Conservation (phyloP, 2,888 invertebrate species). For the Coenonympha glycerion region DNA sequence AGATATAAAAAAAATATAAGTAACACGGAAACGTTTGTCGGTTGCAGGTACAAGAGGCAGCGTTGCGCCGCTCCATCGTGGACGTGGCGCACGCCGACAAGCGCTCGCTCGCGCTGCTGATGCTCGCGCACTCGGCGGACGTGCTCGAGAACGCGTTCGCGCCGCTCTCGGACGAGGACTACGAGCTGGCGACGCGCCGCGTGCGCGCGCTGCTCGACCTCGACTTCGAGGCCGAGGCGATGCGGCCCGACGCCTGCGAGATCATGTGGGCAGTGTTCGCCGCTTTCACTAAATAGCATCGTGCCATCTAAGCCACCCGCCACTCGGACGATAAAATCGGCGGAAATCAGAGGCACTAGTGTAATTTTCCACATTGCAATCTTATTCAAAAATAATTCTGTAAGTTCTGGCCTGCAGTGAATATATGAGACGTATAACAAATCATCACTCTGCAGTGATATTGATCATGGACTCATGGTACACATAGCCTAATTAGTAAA, state of each 20-base stretch:
- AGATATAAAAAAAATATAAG: too few species aligned
- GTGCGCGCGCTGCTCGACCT: constrained; percentile 96
- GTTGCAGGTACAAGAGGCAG: constrained; percentile 94
- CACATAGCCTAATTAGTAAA: neutral
- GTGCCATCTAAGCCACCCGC: constrained; percentile 25
- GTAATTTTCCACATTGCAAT: too few species aligned
- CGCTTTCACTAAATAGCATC: constrained; percentile 95
- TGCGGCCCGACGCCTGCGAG: constrained; percentile 92
- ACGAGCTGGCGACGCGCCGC: constrained; percentile 98
- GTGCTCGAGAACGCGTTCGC: constrained; percentile 99
- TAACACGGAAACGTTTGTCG: too few species aligned
- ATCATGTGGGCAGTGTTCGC: constrained; percentile 99
- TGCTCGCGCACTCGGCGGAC: constrained; percentile 98
- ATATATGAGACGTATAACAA: too few species aligned
- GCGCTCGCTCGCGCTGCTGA: constrained; percentile 92
- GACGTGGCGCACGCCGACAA: constrained; percentile 98
- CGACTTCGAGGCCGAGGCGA: constrained; percentile 96
- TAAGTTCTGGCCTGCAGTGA: too few species aligned
- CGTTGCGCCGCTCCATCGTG: constrained; percentile 96
- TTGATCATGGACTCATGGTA: too few species aligned
- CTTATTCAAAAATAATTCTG: too few species aligned
- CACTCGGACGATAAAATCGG: constrained; percentile 3
- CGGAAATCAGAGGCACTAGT: neutral
- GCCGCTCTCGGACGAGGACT: constrained; percentile 96
- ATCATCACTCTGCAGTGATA: too few species aligned